Base-by-base conservation (phyloP, 2,888 invertebrate genomes). In the Leptodirus hochenwartii region DNA sequence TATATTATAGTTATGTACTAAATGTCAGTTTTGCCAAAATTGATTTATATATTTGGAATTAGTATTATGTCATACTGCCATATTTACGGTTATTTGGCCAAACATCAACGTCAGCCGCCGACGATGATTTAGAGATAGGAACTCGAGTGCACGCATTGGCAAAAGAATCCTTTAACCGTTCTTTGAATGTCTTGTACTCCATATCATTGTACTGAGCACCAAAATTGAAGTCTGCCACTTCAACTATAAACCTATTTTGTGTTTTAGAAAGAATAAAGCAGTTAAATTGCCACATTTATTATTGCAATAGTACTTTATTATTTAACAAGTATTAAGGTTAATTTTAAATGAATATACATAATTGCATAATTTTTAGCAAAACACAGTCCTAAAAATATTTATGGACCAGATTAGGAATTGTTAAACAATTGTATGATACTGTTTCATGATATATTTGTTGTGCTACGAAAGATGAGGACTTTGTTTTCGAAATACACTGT, bases 221-320 rank as follows among this genome's bases (percentile, higher is more conserved):
- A 49, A 88, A 88, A 52, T 88, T 82, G 47, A 88, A 88, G 53
- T 88, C 80, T 0, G 88, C 87, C 9, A 85, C 85, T 62, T 88
- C 88, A 25, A 88, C 67, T 2, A 70, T 74, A 45, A 76, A 76
- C 40, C 78, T 78, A 52, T 4, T n/a, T n/a, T n/a, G n/a, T n/a
- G n/a, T n/a, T n/a, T n/a, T n/a, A n/a, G n/a, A n/a, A n/a, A n/a
- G n/a, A n/a, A n/a, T n/a, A n/a, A n/a, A n/a, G n/a, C n/a, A n/a
- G n/a, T n/a, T n/a, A n/a, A n/a, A n/a, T n/a, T n/a, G n/a, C n/a
- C n/a, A n/a, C n/a, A n/a, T n/a, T n/a, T n/a, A n/a, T n/a, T n/a
- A n/a, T n/a, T n/a, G n/a, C n/a, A n/a, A n/a, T n/a, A n/a, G n/a
- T n/a, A n/a, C n/a, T n/a, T n/a, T n/a, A n/a, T n/a, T n/a, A n/a